Evolutionary conservation across 2,888 invertebrate genomes (phyloP), one percentile per base, ranked within the genome.

Genomic region (Drosophila anomalata): DNA sequence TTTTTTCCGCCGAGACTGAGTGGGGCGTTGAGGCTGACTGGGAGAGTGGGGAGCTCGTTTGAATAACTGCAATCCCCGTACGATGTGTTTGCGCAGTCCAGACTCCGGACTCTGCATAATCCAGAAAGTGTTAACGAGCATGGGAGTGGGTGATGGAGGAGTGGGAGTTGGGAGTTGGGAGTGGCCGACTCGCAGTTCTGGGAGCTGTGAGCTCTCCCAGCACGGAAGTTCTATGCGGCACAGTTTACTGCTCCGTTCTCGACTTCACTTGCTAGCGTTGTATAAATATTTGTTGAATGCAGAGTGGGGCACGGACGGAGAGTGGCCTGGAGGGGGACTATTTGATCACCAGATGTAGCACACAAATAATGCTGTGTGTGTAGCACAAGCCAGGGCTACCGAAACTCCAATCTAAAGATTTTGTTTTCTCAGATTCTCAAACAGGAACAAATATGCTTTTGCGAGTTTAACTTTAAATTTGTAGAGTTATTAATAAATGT

Each of bases 261-360:
- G 24, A 58, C 73, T 65, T 53, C 66, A 66, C 53, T 70, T 57
- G 73, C 55, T 66, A 58, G 62, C 61, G 29, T 72, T 79, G 68
- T 81, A 62, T 82, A 81, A 87, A 81, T 85, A 81, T 81, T 87
- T 81, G 86, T 76, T 29, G 65, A 52, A 55, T 42, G 56, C 26
- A 14, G n/a, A 33, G 9, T 29, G 29, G 29, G 29, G 29, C 29
- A 29, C 29, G 29, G 29, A 29, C 9, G 29, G 29, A 8, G 29
- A n/a, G 31, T 22, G n/a, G n/a, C 33, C n/a, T 14, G 12, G 26
- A 22, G 52, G 69, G 47, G 52, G 26, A 36, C 51, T 82, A 77
- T 60, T 69, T 58, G 67, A 79, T 74, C 77, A 56, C 52, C 86
- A 79, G 79, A 79, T 79, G 86, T 82, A 66, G 67, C 73, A 86